A percentile compares a stretch with the other conserved stretches of the same genome.
Evolutionary conservation across 2,113 vertebrate genomes (phyloP).

Genomic region (Rynchops niger): DNA sequence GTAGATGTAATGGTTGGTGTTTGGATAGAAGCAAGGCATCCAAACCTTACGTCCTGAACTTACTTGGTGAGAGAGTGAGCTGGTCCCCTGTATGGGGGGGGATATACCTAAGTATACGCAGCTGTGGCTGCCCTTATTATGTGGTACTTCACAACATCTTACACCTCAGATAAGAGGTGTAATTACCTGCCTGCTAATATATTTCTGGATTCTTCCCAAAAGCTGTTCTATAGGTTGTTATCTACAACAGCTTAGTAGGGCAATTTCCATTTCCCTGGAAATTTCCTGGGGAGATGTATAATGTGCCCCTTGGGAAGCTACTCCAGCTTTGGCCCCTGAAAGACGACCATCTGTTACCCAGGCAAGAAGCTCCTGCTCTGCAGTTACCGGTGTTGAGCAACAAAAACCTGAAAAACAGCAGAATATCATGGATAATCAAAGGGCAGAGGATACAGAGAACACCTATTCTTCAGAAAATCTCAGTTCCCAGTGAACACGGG

Average conservation of each 20-base stretch:
- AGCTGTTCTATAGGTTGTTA: neutral
- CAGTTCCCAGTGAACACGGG: neutral
- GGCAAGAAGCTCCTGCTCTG: neutral
- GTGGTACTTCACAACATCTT: neutral
- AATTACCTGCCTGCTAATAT: neutral
- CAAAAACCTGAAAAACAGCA: neutral
- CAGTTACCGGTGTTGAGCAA: neutral
- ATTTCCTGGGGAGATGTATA: neutral
- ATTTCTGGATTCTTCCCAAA: neutral
- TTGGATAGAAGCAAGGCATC: neutral
- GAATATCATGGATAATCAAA: neutral
- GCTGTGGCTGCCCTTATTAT: neutral
- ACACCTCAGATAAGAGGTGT: neutral
- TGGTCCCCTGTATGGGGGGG: neutral
- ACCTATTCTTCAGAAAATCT: neutral
- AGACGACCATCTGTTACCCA: neutral
- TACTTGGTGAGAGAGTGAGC: neutral
- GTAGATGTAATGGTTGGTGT: neutral
- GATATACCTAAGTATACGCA: neutral
- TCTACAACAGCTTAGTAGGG: neutral
- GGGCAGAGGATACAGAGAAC: neutral
- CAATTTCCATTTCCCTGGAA: neutral
- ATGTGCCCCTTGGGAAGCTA: neutral
- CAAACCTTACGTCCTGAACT: neutral
- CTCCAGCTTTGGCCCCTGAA: neutral